These are phyloP conservation scores for Betta splendens DNA, from an alignment of 2,797 vertebrate genomes.

Conservation along the genomic window DNA sequence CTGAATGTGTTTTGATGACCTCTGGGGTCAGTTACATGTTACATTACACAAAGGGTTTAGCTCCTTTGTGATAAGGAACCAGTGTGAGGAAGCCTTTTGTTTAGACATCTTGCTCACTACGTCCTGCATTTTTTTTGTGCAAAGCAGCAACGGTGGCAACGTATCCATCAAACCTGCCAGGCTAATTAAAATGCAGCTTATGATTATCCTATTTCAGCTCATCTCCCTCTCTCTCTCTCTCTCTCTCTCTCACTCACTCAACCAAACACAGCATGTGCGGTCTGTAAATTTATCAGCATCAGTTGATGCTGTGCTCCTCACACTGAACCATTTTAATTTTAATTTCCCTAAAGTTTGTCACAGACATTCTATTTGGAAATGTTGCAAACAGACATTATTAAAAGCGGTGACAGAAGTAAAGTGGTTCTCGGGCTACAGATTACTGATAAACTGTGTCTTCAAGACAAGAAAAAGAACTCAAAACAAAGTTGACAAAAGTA, in stretches of 20 bases:
- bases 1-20: conserved; percentile 70
- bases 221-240: conserved; percentile 37
- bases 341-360: not conserved
- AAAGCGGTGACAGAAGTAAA: not conserved
- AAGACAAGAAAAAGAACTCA: not conserved
- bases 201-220: conserved; percentile 67
- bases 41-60: conserved; percentile 73
- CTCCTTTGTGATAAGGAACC: conserved; percentile 55
- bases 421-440: not conserved
- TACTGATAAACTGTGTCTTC: not conserved
- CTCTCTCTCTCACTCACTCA: conserved; percentile 31
- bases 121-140: conserved; percentile 33
- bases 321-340: conserved; percentile 4
- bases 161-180: conserved; percentile 70
- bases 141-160: conserved; percentile 34
- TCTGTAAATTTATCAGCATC: conserved; percentile 26
- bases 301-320: not conserved
- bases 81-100: conserved; percentile 46
- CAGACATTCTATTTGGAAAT: not conserved
- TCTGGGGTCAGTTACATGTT: conserved; percentile 74
- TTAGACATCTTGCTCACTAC: conserved; percentile 45
- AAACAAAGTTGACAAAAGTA: conserved; percentile 1
- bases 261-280: conserved; percentile 31
- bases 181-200: conserved; percentile 75
- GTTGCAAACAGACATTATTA: not conserved